phyloP scores from a whole-genome alignment of 2,113 vertebrate species.

The Erythrolamprus reginae region DNA sequence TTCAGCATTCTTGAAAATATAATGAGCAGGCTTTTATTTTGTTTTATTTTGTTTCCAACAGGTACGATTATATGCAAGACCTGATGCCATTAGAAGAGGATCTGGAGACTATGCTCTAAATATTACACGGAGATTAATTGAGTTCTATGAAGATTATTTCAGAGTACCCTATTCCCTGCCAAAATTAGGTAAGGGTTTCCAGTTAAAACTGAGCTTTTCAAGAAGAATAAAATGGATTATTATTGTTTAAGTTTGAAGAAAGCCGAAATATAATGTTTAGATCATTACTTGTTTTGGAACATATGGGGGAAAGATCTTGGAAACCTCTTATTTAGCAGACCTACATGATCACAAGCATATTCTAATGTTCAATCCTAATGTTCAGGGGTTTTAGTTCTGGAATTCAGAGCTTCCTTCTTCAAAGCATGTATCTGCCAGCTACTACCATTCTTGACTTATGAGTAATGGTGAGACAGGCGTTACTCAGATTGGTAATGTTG shows the following conservation, averaged over 20 bases:
- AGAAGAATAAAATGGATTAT: not conserved
- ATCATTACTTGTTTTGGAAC: slow-evolving; percentile 2
- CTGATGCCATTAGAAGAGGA: slow-evolving; percentile 90
- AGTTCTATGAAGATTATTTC: slow-evolving; percentile 98
- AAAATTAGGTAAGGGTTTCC: slow-evolving; percentile 88
- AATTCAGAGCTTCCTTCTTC: slow-evolving; percentile 54
- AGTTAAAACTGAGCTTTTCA: slow-evolving; percentile 10
- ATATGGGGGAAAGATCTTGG: slow-evolving; percentile 43
- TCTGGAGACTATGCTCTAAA: slow-evolving; percentile 94
- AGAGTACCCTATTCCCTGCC: slow-evolving; percentile 96
- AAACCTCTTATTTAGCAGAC: slow-evolving; percentile 43
- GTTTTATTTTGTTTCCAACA: slow-evolving; percentile 58
- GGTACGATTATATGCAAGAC: slow-evolving; percentile 93
- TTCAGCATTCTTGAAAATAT: slow-evolving; percentile 42
- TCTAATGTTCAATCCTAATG: slow-evolving; percentile 47
- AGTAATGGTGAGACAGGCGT: slow-evolving; percentile 38
- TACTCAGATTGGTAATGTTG: slow-evolving; percentile 46
- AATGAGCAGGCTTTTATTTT: slow-evolving; percentile 38
- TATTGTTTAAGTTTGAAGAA: not conserved
- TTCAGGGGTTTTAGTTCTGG: slow-evolving; percentile 34
- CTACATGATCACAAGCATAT: slow-evolving; percentile 51
- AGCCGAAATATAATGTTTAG: not conserved
- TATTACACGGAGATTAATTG: slow-evolving; percentile 93
- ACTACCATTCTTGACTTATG: slow-evolving; percentile 60
- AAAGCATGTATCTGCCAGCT: slow-evolving; percentile 50